Percentiles rank a stretch among this genome's conserved stretches.
Evolutionary conservation across 2,888 invertebrate genomes (phyloP).

Genomic region (Polydrusus cervinus): DNA sequence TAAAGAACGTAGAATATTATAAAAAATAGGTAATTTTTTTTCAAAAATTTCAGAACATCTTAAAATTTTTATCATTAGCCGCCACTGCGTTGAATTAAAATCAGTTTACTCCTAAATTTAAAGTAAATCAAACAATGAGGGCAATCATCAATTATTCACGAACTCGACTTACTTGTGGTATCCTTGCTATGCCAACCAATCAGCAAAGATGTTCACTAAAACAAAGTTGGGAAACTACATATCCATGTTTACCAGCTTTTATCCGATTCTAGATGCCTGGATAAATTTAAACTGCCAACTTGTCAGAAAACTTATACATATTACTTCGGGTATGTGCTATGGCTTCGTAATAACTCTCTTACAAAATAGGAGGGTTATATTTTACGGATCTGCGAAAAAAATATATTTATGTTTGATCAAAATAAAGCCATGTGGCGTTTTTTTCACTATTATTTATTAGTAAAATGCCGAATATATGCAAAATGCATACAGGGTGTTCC

Average conservation of each 20-base stretch:
- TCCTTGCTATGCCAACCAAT: slow-evolving; percentile 5
- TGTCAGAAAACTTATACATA: slow-evolving; percentile 18
- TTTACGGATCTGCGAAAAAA: background rate
- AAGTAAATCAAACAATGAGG: background rate
- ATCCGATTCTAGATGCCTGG: slow-evolving; percentile 2
- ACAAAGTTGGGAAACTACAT: slow-evolving; percentile 7
- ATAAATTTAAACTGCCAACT: slow-evolving; percentile 19
- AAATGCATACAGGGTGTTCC: no score
- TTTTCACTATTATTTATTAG: no score
- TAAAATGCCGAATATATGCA: no score
- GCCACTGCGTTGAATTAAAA: no score
- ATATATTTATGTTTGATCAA: background rate
- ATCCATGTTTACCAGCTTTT: slow-evolving; percentile 18
- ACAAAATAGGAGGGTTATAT: background rate
- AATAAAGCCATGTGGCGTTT: no score
- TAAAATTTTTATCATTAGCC: no score
- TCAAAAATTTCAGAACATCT: no score
- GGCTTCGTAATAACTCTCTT: slow-evolving; percentile 7
- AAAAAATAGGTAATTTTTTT: no score
- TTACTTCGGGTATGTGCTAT: slow-evolving; percentile 5
- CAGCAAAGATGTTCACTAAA: slow-evolving; percentile 7
- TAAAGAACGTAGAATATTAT: no score
- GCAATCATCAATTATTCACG: slow-evolving; percentile 5
- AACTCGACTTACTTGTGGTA: background rate
- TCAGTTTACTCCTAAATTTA: no score